Base-by-base conservation (phyloP, 2,113 vertebrate genomes). In the Oceanites oceanicus region DNA sequence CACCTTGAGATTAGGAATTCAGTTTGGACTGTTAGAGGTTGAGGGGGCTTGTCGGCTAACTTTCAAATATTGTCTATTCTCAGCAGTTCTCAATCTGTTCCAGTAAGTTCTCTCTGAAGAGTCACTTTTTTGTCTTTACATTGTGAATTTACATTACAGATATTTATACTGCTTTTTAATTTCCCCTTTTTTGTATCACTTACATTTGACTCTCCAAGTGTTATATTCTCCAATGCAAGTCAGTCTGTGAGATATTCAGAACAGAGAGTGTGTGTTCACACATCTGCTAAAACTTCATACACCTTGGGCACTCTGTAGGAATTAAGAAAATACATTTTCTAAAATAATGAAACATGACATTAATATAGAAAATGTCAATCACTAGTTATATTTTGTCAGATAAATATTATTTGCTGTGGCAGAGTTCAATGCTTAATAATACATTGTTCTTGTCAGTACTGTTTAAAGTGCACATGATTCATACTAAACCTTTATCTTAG, bases 381-480 rank as follows among this genome's bases (percentile, higher is more conserved):
- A 79, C 63, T 95, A 72, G 86, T 90, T 97, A 95, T 59, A 97
- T 96, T 96, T 93, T 86, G 56, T 75, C 86, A 95, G 67, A 94
- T 95, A 96, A 94, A 92, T 88, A 88, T 93, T 97, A 78, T 95
- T 96, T 97, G 82, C 88, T 4, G 2, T 75, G 67, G 58, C 71
- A 88, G 84, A 68, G 95, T 90, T 96, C 88, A 95, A 6, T 77
- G 63, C 78, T 89, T 88, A 88, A 72, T 95, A 95, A 92, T 95
- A 75, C 56, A 67, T 66, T 90, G 40, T 88, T 95, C 78, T 95
- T 75, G 85, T 96, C 78, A 89, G 59, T 94, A 91, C 88, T 94
- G 68, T 94, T 95, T 96, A 94, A 96, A 96, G 73, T 91, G 45
- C 95, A 82, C 75, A 70, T 95, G 79, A 96, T 97, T 96, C 82